Percentiles rank a stretch among this genome's conserved stretches.
Conservation (phyloP, 1,140 invertebrate genomes). For the Drosophila carrolli region DNA sequence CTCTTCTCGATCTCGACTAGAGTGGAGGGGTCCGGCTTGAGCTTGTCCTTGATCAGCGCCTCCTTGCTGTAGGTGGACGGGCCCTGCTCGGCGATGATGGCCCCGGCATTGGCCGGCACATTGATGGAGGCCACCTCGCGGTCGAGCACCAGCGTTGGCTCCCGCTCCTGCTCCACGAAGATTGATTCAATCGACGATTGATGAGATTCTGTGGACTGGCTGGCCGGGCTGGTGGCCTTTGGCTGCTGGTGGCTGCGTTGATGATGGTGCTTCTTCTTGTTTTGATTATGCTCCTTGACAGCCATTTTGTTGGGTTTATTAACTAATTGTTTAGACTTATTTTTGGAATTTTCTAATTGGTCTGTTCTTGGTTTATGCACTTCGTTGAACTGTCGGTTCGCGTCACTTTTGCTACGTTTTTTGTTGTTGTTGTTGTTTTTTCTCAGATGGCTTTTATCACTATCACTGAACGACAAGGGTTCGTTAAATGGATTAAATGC, state of each 20-base stretch:
- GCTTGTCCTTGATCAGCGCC: conserved; percentile 74
- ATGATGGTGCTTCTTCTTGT: conserved; percentile 29
- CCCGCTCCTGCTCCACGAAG: conserved; percentile 31
- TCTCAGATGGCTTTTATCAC: conserved; percentile 56
- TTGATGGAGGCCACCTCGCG: conserved; percentile 56
- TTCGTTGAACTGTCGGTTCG: conserved; percentile 70
- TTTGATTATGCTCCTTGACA: conserved; percentile 52
- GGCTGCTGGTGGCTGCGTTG: conserved; percentile 33
- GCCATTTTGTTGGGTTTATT: conserved; percentile 65
- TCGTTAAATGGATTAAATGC: conserved; percentile 74
- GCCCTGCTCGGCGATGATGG: conserved; percentile 67
- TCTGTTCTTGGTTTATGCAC: conserved; percentile 81
- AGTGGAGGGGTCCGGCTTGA: conserved; percentile 82
- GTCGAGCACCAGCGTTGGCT: conserved; percentile 28
- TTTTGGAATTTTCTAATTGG: conserved; percentile 83
- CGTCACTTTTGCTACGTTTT: conserved; percentile 59
- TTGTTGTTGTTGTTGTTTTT: conserved; percentile 37
- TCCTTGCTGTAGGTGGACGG: conserved; percentile 80
- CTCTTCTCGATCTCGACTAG: conserved; percentile 88
- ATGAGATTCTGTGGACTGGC: conserved; percentile 32
- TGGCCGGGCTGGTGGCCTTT: background rate
- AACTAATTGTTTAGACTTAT: conserved; percentile 73
- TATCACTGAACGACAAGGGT: conserved; percentile 65
- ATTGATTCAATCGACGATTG: conserved; percentile 49
- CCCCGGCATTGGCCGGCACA: conserved; percentile 55